Base-by-base conservation (phyloP, 2,888 invertebrate genomes). In the Cryptus viduatorius region DNA sequence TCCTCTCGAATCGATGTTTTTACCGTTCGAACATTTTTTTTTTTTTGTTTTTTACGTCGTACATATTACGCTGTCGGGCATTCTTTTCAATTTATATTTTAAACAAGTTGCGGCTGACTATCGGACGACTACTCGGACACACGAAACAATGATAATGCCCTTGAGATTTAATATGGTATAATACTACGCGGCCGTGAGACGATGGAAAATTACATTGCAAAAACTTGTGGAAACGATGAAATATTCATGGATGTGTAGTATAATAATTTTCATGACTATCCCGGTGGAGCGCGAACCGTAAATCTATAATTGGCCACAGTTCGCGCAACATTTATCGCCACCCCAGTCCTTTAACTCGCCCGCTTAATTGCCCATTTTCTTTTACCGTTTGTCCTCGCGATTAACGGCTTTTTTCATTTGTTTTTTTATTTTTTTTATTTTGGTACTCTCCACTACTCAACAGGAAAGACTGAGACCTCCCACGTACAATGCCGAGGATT, bases 401-500 rank as follows among this genome's bases (percentile, higher is more conserved):
- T 64, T 19, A 10, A 19, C 19, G 16, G 24, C 1, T 56, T 42
- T 71, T 24, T 71, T 71, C 14, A n/a, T 71, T 71, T 3, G 7
- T n/a, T 5, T 48, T 50, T 12, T 53, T 56, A 12, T 48, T 50
- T 12, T 53, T 56, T 16, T 19, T 50, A 12, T 71, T 50, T 53
- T 56, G 3, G 24, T 10, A 12, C 7, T 37, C 16, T 59, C 8
- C 8, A 46, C 5, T 42, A 82, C 46, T 84, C 80, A 65, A 59
- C 93, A 97, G 96, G 97, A 97, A 91, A 97, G 97, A 89, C 96
- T 97, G 90, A 95, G 98, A 61, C 98, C 98, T 44, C 98, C 98
- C 0, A 96, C 98, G 19, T 98, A 98, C 95, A 98, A 98, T 92
- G 97, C 98, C 0, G 98, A 98, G 93, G 98, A 98, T 93, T 98